Conservation (phyloP, 2,797 vertebrate species). For the Galago senegalensis region DNA sequence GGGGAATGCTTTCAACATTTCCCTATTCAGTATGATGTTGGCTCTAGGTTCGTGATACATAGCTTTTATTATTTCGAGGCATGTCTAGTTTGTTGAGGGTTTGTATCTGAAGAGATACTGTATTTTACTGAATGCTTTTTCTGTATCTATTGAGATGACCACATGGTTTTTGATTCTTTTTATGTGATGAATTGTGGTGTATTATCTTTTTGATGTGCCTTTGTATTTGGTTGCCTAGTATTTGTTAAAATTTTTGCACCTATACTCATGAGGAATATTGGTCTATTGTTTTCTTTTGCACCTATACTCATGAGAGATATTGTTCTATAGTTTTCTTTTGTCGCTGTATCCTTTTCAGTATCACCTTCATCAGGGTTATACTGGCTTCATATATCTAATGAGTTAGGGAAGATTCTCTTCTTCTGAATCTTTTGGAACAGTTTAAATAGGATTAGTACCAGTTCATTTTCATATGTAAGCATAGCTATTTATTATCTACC, state of each 20-base stretch:
- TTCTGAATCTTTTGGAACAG: neutral
- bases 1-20: neutral
- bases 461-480: neutral
- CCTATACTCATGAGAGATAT: neutral
- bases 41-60: neutral
- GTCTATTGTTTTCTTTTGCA: neutral
- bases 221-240: neutral
- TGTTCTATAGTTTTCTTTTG: neutral
- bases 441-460: neutral
- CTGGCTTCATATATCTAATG: neutral
- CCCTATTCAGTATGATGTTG: neutral
- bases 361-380: neutral
- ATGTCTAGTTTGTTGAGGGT: neutral
- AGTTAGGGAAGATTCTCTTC: neutral
- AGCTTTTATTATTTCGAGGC: neutral
- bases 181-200: neutral
- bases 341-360: neutral
- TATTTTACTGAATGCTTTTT: neutral
- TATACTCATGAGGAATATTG: neutral
- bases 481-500: neutral
- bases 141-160: neutral
- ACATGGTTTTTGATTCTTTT: neutral
- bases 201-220: neutral
- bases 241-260: neutral
- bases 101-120: neutral